Evolutionary conservation across 2,888 invertebrate genomes (phyloP), one percentile per base, ranked within the genome.

Genomic region (Agrochola lota): DNA sequence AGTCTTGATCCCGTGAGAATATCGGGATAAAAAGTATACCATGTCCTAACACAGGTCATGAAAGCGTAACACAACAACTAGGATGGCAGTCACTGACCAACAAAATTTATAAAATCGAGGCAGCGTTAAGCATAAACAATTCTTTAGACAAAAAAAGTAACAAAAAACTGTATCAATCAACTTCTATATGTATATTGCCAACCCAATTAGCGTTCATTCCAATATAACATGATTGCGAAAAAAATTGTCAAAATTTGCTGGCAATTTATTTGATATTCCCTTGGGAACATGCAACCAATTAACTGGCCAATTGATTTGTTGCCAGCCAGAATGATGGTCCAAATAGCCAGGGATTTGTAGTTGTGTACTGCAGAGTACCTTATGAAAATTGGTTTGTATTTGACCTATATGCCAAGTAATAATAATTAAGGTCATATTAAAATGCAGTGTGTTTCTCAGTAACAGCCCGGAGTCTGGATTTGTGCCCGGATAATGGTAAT

Each of bases 201-300:
- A 81, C n/a, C n/a, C 30, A 49, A 35, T 82, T 63, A 17, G 0
- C 17, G 9, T 57, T 57, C 23, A 15, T 17, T 52, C 35, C n/a
- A 66, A 66, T 43, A 46, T 9, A 35, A 62, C 26, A 62, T 81
- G 76, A 82, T 57, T 49, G 35, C 20, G 8, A 55, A 55, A 74
- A 62, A 85, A 43, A 20, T 68, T 63, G 6, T 17, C 15, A 4
- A 60, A 80, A 73, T 23, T 26, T 26, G 11, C 55, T 8, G 23
- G 1, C 68, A 64, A 73, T 85, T 60, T 69, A 49, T 85, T 60
- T 35, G 7, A 26, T 60, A 66, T 85, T 60, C 49, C 26, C 43
- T 35, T 62, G 49, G 57, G 26, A 62, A 9, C 35, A 30, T 62
- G 40, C 17, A 30, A 26, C 60, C 62, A 81, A 81, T 70, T 52